Percentiles rank a stretch among this genome's conserved stretches.
Evolutionary conservation across 2,797 vertebrate genomes (phyloP).

Genomic region (Poecilia wingei): DNA sequence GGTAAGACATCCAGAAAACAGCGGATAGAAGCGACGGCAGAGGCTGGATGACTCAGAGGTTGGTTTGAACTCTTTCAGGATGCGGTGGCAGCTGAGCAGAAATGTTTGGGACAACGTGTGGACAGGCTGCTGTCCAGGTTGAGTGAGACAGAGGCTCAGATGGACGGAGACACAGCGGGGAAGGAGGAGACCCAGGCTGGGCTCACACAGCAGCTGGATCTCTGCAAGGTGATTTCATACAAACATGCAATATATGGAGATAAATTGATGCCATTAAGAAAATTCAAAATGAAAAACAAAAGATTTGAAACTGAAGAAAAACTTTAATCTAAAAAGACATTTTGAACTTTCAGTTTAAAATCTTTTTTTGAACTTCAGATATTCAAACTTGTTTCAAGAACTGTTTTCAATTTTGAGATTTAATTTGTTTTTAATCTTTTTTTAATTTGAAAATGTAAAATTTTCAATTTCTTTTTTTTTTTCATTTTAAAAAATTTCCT

Average conservation of each 20-base stretch:
- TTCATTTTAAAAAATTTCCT: no score
- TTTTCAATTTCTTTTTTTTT: no score
- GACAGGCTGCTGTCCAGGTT: constrained; percentile 74
- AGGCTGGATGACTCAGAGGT: no score
- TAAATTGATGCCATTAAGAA: no score
- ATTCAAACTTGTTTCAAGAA: no score
- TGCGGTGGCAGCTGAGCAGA: constrained; percentile 79
- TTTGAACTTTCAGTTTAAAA: no score
- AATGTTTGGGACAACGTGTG: constrained; percentile 73
- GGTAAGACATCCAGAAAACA: constrained; percentile 69
- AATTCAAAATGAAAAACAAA: no score
- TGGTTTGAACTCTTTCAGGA: constrained; percentile 59
- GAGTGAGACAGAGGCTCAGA: constrained; percentile 65
- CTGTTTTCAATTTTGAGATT: no score
- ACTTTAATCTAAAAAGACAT: no score
- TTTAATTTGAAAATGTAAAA: no score
- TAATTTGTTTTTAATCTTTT: no score
- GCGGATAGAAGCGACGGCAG: not conserved
- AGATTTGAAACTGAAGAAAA: not conserved
- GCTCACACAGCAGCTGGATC: constrained; percentile 76
- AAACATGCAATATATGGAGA: not conserved
- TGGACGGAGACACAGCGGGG: constrained; percentile 55
- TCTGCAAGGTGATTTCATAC: constrained; percentile 78
- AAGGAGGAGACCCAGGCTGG: constrained; percentile 42
- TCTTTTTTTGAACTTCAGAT: no score